Percentiles rank a stretch among this genome's conserved stretches.
Evolutionary conservation across 2,888 invertebrate species (phyloP).

Genomic region (Volucella zonaria): DNA sequence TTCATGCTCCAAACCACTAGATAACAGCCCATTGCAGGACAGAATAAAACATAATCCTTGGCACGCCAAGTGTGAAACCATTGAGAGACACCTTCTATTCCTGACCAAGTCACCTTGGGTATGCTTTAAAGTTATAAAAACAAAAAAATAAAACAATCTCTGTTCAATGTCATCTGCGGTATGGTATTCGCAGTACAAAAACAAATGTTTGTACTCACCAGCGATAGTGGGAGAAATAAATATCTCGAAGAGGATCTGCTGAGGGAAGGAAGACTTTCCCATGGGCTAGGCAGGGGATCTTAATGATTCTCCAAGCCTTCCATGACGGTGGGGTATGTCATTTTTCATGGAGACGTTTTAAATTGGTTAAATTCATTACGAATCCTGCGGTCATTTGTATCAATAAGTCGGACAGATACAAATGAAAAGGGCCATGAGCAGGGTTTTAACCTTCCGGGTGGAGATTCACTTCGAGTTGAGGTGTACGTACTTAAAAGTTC

Average conservation of each 20-base stretch:
- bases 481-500: background rate
- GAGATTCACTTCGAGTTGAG: background rate
- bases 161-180: conserved; percentile 57
- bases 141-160: conserved; percentile 9
- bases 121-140: background rate
- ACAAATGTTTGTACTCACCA: conserved; percentile 69
- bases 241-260: conserved; percentile 17
- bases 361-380: conserved; percentile 70
- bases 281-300: conserved; percentile 55
- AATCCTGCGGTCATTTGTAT: conserved; percentile 59
- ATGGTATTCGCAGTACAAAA: conserved; percentile 35
- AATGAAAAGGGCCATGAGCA: conserved; percentile 57
- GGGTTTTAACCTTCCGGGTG: conserved; percentile 56
- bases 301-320: conserved; percentile 66
- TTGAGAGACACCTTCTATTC: conserved; percentile 26
- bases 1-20: conserved; percentile 20
- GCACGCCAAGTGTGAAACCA: conserved; percentile 45
- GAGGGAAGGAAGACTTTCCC: conserved; percentile 18
- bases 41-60: conserved; percentile 52
- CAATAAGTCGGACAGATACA: conserved; percentile 61
- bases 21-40: conserved; percentile 43
- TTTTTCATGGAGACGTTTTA: conserved; percentile 68
- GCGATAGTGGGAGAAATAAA: conserved; percentile 54
- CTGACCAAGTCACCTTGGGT: conserved; percentile 52
- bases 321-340: conserved; percentile 52